These are phyloP conservation scores for Megalops cyprinoides DNA, from an alignment of 2,797 vertebrate genomes.

Conservation along the genomic window DNA sequence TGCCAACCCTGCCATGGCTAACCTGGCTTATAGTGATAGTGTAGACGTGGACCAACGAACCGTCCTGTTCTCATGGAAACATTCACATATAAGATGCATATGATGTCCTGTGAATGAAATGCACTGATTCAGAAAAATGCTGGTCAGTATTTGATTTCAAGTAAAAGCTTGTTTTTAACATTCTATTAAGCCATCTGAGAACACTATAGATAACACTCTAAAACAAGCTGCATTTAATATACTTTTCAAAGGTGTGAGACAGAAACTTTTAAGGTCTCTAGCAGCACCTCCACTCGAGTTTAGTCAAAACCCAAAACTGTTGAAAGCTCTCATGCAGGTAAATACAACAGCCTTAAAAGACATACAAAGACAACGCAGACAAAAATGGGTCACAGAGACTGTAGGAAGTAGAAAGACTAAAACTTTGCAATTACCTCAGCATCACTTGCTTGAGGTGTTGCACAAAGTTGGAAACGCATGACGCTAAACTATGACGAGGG, in stretches of 20 bases:
- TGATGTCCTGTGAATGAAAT: background rate
- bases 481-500: background rate
- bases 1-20: background rate
- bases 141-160: too few species aligned
- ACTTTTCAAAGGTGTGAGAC: background rate
- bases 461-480: background rate
- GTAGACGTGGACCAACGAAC: too few species aligned
- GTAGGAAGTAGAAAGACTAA: background rate
- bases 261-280: background rate
- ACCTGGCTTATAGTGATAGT: too few species aligned
- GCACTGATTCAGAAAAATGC: too few species aligned
- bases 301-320: background rate
- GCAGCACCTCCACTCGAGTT: background rate
- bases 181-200: too few species aligned
- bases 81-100: background rate
- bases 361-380: background rate
- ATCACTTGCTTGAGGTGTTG: background rate
- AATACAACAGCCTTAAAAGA: background rate
- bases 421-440: background rate
- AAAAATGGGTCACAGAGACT: too few species aligned
- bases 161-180: too few species aligned
- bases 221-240: background rate
- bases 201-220: too few species aligned
- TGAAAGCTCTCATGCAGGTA: background rate
- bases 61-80: background rate